Evolutionary conservation across 92 coral and sea anemone genomes (phyloP).

Genomic region (Bergia puertoricense): DNA sequence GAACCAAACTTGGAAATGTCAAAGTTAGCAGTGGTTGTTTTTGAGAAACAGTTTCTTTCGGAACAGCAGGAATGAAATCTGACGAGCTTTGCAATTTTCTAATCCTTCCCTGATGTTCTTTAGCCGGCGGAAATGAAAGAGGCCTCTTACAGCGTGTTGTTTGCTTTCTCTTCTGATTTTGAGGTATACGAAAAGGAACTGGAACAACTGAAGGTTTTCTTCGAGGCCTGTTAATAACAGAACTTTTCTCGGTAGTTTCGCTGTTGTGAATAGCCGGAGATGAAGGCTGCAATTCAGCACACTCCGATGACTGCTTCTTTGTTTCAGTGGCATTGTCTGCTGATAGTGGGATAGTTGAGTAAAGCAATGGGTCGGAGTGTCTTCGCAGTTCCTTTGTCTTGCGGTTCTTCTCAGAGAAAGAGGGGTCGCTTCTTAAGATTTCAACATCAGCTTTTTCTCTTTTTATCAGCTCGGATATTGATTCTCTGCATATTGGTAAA

Average conservation of each 20-base stretch:
- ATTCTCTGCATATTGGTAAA: neutral
- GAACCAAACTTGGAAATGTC: neutral
- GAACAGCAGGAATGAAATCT: neutral
- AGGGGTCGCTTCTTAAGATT: neutral
- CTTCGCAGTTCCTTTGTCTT: slow-evolving; percentile 37
- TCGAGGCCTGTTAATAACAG: slow-evolving; percentile 4
- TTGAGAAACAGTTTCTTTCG: neutral
- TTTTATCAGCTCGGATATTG: neutral
- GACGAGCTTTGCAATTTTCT: slow-evolving; percentile 18
- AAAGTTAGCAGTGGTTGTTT: neutral
- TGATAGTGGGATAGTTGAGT: slow-evolving; percentile 17
- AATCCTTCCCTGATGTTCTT: slow-evolving; percentile 21
- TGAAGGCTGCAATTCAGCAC: neutral
- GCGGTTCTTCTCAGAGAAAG: neutral
- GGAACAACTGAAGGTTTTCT: slow-evolving; percentile 64
- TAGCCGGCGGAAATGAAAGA: slow-evolving; percentile 55
- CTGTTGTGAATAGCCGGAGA: neutral
- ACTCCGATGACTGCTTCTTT: neutral
- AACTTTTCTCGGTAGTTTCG: neutral
- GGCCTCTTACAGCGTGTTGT: slow-evolving; percentile 22
- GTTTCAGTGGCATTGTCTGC: neutral
- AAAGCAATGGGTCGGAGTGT: slow-evolving; percentile 62
- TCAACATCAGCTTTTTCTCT: neutral
- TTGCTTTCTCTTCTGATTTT: slow-evolving; percentile 20
- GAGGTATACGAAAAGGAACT: slow-evolving; percentile 43